phyloP scores from a whole-genome alignment of 2,113 vertebrate species.

The Ctenomys sociabilis region DNA sequence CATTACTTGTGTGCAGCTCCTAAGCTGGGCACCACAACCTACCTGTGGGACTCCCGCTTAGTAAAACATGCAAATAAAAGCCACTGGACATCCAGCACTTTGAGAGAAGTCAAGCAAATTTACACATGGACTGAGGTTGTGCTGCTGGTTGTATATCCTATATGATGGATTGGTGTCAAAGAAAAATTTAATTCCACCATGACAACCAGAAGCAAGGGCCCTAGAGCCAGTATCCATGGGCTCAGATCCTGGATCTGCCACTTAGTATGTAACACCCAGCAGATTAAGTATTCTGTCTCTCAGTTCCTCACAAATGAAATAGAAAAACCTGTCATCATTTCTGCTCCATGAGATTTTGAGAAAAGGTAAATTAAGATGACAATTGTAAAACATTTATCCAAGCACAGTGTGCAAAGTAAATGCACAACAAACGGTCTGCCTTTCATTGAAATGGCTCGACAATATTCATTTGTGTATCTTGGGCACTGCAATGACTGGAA shows the following conservation, averaged over 20 bases:
- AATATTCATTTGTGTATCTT: neutral
- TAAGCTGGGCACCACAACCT: neutral
- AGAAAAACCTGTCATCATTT: neutral
- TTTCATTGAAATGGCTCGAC: neutral
- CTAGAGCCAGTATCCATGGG: neutral
- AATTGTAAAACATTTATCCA: constrained; percentile 7
- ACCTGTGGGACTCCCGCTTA: neutral
- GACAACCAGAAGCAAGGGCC: neutral
- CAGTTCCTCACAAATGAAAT: neutral
- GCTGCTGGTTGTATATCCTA: neutral
- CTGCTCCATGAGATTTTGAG: neutral
- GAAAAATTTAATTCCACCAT: neutral
- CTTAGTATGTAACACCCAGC: neutral
- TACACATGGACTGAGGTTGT: neutral
- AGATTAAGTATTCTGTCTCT: neutral
- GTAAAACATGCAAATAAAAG: neutral
- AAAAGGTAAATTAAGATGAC: neutral
- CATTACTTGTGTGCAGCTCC: neutral
- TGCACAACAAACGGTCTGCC: neutral
- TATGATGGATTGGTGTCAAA: neutral
- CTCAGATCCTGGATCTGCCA: neutral
- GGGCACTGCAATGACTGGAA: neutral
- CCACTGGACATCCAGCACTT: neutral
- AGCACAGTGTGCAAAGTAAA: neutral
- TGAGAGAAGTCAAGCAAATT: constrained; percentile 3